Evolutionary conservation across 2,888 invertebrate genomes (phyloP), one percentile per base, ranked within the genome.

Genomic region (Chirona hameri): DNA sequence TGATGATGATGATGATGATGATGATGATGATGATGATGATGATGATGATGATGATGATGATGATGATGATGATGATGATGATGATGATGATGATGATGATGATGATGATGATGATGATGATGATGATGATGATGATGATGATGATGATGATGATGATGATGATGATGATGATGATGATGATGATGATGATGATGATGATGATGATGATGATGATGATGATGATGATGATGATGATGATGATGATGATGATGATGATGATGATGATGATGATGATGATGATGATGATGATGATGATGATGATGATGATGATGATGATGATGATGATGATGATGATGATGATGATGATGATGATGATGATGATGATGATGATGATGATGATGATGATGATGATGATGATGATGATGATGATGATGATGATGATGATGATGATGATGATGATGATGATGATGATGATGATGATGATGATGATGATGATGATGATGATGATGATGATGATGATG

Each of bases 121-220:
- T 65, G 65, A 18, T 65, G 65, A 18, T 65, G 65, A 18, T 65
- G 65, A 18, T 65, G 65, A 18, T 65, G 65, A 18, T 65, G 65
- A 18, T 65, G 65, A 18, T 65, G 65, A 18, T 65, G 65, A 18
- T 65, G 65, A 18, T 65, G 65, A 18, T 65, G 65, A 18, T 65
- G 65, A 18, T 65, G 65, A 18, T 65, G 65, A 18, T 65, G 65
- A 18, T 65, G 65, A 18, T 65, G 65, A 18, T 65, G 65, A 18
- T 65, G 65, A 18, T 65, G 65, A 18, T 65, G 65, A 18, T 65
- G 65, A n/a, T n/a, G 65, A 65, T n/a, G n/a, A 65, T 65, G 65
- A 65, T 65, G 65, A 65, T n/a, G 65, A 65, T 65, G n/a, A 65
- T 65, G 65, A 65, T n/a, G 65, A 65, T n/a, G 65, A 65, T n/a